Conservation (phyloP, 2,113 vertebrate genomes). For the Microcebus griseorufus region DNA sequence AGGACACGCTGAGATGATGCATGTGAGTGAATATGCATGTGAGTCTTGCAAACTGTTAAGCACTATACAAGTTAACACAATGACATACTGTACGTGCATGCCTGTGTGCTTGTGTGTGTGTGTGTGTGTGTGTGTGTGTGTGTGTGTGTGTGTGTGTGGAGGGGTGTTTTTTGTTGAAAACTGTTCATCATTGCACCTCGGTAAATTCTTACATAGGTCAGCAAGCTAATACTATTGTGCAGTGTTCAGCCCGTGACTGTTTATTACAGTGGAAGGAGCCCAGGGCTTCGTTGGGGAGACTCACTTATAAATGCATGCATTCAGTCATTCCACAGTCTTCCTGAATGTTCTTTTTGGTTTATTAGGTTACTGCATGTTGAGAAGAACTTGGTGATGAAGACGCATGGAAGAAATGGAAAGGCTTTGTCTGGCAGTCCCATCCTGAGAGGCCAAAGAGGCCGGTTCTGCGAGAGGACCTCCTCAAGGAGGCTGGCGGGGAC, state of each 20-base stretch:
- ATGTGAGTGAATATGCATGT: accelerated
- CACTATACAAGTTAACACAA: neutral
- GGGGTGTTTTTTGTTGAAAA: too few relatives aligned
- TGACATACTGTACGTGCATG: too few relatives aligned
- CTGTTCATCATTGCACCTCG: neutral
- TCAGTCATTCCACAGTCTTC: neutral
- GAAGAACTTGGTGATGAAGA: neutral
- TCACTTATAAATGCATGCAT: too few relatives aligned
- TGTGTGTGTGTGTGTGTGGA: accelerated
- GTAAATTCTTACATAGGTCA: neutral
- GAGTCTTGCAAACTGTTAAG: neutral
- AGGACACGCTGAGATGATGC: neutral
- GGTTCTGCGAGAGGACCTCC: neutral
- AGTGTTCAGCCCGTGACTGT: accelerated
- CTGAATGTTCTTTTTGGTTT: accelerated
- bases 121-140: accelerated
- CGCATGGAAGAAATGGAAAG: neutral
- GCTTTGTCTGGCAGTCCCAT: neutral
- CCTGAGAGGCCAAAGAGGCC: neutral
- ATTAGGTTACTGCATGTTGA: too few relatives aligned
- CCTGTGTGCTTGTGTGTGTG: too few relatives aligned
- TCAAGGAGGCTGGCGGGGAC: accelerated
- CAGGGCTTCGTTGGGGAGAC: too few relatives aligned
- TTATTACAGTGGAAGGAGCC: neutral
- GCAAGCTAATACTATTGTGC: accelerated